These are phyloP conservation scores for Thaumetopoea pityocampa DNA, from an alignment of 1,140 invertebrate species.

Conservation along the genomic window DNA sequence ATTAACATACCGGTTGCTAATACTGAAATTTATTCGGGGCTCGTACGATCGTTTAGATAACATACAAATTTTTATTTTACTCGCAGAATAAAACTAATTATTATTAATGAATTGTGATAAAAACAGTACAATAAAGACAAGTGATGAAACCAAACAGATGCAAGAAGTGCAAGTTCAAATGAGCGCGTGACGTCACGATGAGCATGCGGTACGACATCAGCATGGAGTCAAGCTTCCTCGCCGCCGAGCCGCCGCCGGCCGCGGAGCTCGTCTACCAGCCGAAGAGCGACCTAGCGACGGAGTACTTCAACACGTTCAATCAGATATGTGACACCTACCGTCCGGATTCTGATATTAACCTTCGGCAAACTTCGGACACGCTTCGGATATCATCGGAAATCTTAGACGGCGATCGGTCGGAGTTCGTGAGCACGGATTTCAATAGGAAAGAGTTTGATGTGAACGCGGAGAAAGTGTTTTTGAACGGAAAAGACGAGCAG, in stretches of 20 bases:
- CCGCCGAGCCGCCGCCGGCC: slow-evolving; percentile 53
- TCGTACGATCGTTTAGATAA: too few species aligned
- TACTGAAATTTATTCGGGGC: too few species aligned
- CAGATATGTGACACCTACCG: slow-evolving; percentile 66
- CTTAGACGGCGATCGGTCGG: slow-evolving; percentile 46
- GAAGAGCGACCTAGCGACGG: slow-evolving; percentile 48
- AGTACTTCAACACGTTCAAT: slow-evolving; percentile 68
- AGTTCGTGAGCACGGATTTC: slow-evolving; percentile 60
- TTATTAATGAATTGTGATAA: too few species aligned
- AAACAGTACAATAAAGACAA: slow-evolving; percentile 9
- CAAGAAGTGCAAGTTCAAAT: slow-evolving; percentile 45
- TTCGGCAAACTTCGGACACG: slow-evolving; percentile 52
- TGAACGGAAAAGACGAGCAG: slow-evolving; percentile 48
- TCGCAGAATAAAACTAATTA: too few species aligned
- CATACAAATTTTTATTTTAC: too few species aligned
- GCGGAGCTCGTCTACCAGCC: slow-evolving; percentile 42
- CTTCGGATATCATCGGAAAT: slow-evolving; percentile 55
- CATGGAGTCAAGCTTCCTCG: slow-evolving; percentile 55
- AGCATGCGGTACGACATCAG: slow-evolving; percentile 47
- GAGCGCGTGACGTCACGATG: slow-evolving; percentile 31
- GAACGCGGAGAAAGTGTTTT: slow-evolving; percentile 39
- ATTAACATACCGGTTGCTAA: too few species aligned
- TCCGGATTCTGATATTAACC: slow-evolving; percentile 42
- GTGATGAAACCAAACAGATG: slow-evolving; percentile 37
- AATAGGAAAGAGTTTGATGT: slow-evolving; percentile 19